Base-by-base conservation (phyloP, 1,140 invertebrate genomes). In the Sipha flava region DNA sequence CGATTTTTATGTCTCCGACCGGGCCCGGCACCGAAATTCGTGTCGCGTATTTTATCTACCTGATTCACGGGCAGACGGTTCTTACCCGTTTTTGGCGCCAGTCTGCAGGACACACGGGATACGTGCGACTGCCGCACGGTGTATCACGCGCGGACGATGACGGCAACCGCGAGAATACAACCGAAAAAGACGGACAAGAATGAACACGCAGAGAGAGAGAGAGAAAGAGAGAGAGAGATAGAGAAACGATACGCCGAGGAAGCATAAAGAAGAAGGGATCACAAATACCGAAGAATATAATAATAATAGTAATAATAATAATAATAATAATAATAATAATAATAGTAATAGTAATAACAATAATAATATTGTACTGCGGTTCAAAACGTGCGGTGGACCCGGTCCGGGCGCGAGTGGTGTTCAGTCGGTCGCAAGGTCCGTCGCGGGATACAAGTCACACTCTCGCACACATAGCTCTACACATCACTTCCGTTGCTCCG, bases 71-170 rank as follows among this genome's bases (percentile, higher is more conserved):
- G 29, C 72, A 75, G 72, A 75, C 72, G 34, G 49, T 54, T 40
- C 21, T 57, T 77, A 77, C 73, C 52, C 73, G 26, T 40, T 77
- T 77, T 59, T 77, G 73, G 73, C 73, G 73, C 73, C 73, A 77
- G 73, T 77, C 73, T 77, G 54, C 21, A n/a, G 52, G 73, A 40
- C 52, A 26, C 31, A 57, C 34, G 29, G 4, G 18, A 59, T 18
- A 40, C 31, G 23, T 16, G 4, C 10, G 14, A 52, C n/a, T n/a
- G n/a, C n/a, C n/a, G n/a, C n/a, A n/a, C n/a, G n/a, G 37, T 31
- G 14, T 23, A 14, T 10, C 21, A n/a, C 29, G 59, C 14, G 29
- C 29, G 23, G 54, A 29, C 23, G 26, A 29, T 29, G 16, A 18
- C 16, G 26, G 12, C 16, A 18, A 16, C 16, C 29, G 29, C 29